Base-by-base conservation (phyloP, 1,140 invertebrate genomes). In the Daktulosphaira vitifoliae region DNA sequence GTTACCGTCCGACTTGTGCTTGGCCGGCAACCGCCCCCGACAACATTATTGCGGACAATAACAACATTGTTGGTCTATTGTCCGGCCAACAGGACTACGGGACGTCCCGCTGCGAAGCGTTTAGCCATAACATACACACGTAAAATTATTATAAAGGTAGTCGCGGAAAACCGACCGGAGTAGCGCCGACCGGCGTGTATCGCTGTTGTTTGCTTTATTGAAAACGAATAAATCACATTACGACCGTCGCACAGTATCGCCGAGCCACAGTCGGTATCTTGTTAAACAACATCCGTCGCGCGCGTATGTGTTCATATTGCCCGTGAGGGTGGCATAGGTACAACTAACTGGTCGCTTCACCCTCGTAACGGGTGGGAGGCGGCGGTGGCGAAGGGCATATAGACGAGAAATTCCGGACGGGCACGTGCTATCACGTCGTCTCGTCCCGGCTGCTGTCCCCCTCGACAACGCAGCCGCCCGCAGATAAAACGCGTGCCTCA, bases 191-290 rank as follows among this genome's bases (percentile, higher is more conserved):
- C n/a, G n/a, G n/a, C n/a, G n/a, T 11, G 5, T 11, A 33, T 5
- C 51, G 29, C 51, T 3, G 5, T 15, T 15, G 3, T 13, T 13
- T 26, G 48, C 11, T 25, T 26, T 49, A 49, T 23, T 3, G 46
- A 20, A 54, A 54, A 56, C 53, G 20, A 42, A 56, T 56, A 56
- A 56, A 26, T 42, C 53, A 26, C 53, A 8, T 11, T 33, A 33
- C 29, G 11, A 33, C 29, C 29, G 29, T 11, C 11, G 5, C 29
- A 5, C 29, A n/a, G 56, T 48, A 29, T 62, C 56, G 42, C n/a
- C n/a, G n/a, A n/a, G n/a, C n/a, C n/a, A n/a, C n/a, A n/a, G 56
- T 16, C 38, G n/a, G 56, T 46, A 62, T 62, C 56, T 62, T 62
- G 56, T 62, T 62, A 62, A 62, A 62, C 56, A 62, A 38, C 39